Conservation (phyloP, 2,888 invertebrate species). For the Drosophila gaucha region DNA sequence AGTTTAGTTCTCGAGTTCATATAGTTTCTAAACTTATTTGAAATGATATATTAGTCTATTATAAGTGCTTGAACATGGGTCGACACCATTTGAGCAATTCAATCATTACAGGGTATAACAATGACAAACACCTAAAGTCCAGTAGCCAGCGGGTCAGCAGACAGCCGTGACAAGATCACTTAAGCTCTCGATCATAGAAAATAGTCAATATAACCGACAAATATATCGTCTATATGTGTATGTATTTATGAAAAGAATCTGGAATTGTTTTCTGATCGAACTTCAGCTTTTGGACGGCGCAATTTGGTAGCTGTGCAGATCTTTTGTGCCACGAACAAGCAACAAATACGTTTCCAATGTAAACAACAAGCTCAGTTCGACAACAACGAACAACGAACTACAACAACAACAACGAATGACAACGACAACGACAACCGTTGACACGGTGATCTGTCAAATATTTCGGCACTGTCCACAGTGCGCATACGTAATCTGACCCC, state of each 20-base stretch:
- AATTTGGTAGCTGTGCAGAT: constrained; percentile 41
- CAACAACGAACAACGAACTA: background rate
- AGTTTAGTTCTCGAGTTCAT: background rate
- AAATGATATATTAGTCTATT: too few species aligned
- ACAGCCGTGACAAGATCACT: constrained; percentile 26
- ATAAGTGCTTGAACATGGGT: background rate
- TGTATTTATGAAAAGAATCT: constrained; percentile 15
- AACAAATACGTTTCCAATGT: constrained; percentile 49
- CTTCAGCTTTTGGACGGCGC: constrained; percentile 14
- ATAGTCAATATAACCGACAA: constrained; percentile 7
- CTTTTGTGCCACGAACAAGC: constrained; percentile 37
- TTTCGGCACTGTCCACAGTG: constrained; percentile 54
- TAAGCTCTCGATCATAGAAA: constrained; percentile 17
- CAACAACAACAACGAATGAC: constrained; percentile 28
- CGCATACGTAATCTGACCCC: constrained; percentile 33
- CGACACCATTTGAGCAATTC: background rate
- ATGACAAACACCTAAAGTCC: constrained; percentile 30
- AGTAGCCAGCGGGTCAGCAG: constrained; percentile 43
- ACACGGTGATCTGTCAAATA: constrained; percentile 72
- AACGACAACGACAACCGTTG: constrained; percentile 54
- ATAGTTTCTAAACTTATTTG: too few species aligned
- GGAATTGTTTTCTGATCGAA: constrained; percentile 1
- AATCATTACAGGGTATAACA: constrained; percentile 4
- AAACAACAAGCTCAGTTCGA: constrained; percentile 46
- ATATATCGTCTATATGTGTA: background rate